These are phyloP conservation scores for Aratinga solstitialis DNA, from an alignment of 2,797 vertebrate genomes.

Conservation along the genomic window DNA sequence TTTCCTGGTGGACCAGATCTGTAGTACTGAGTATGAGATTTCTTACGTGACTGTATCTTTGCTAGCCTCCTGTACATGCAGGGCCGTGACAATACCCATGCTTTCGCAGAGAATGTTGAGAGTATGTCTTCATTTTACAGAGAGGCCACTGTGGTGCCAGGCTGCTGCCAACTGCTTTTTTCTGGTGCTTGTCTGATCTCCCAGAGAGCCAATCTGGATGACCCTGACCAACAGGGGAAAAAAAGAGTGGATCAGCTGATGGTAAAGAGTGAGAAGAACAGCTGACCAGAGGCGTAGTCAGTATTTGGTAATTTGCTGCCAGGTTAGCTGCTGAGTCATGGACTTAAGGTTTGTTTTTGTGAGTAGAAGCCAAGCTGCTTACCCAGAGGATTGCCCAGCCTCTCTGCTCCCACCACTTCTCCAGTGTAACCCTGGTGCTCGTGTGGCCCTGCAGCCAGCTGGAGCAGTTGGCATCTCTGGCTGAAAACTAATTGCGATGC, in stretches of 20 bases:
- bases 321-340: neutral
- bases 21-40: neutral
- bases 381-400: neutral
- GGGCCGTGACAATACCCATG: neutral
- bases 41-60: neutral
- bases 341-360: neutral
- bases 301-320: neutral
- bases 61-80: neutral
- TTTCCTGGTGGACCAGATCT: neutral
- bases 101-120: neutral
- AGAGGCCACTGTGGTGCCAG: neutral
- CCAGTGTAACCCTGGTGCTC: neutral
- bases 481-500: neutral
- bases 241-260: neutral
- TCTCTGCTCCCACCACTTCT: accelerated
- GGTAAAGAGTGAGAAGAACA: neutral
- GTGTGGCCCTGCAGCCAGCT: neutral
- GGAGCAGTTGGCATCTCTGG: neutral
- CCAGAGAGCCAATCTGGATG: neutral
- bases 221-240: neutral
- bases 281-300: neutral
- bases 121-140: neutral
- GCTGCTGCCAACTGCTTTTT: neutral
- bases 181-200: neutral
- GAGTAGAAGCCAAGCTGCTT: neutral